A percentile compares a stretch with the other conserved stretches of the same genome.
Evolutionary conservation across 2,113 vertebrate genomes (phyloP).

Genomic region (Dicentrarchus labrax): DNA sequence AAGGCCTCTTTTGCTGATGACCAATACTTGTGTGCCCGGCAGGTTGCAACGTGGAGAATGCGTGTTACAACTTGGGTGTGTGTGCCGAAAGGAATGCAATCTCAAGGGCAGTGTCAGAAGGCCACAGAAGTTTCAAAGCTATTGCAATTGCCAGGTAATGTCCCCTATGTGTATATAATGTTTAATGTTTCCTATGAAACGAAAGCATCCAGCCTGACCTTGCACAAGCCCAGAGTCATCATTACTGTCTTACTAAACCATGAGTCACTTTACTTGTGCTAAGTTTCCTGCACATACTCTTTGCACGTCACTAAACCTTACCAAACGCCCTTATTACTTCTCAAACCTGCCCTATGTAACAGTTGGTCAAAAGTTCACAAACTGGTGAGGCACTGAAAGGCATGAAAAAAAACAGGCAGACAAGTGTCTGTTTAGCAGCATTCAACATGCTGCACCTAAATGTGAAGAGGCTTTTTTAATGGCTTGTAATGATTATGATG

Average conservation of each 20-base stretch:
- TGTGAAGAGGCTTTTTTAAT: not conserved
- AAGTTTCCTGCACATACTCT: not conserved
- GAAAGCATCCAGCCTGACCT: not conserved
- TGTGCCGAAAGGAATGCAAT: constrained; percentile 92
- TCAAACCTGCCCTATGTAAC: not conserved
- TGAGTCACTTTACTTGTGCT: not conserved
- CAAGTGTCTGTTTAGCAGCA: not conserved
- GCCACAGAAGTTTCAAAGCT: constrained; percentile 88
- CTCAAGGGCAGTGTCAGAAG: constrained; percentile 91
- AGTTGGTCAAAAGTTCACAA: not conserved
- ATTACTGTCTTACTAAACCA: not conserved
- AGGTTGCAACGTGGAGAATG: constrained; percentile 97
- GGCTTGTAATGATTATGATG: not conserved
- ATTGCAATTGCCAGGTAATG: constrained; percentile 91
- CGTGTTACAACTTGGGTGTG: constrained; percentile 86
- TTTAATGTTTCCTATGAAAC: not conserved
- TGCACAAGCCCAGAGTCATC: not conserved
- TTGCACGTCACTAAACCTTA: not conserved
- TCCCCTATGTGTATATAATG: not conserved
- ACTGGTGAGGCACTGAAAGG: not conserved
- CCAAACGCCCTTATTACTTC: not conserved
- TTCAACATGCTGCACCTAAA: not conserved
- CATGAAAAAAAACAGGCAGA: too few relatives aligned
- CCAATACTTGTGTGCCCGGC: constrained; percentile 9
- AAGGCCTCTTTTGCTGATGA: not conserved